Evolutionary conservation across 1,140 invertebrate species (phyloP).

Genomic region (Tigriopus japonicus): DNA sequence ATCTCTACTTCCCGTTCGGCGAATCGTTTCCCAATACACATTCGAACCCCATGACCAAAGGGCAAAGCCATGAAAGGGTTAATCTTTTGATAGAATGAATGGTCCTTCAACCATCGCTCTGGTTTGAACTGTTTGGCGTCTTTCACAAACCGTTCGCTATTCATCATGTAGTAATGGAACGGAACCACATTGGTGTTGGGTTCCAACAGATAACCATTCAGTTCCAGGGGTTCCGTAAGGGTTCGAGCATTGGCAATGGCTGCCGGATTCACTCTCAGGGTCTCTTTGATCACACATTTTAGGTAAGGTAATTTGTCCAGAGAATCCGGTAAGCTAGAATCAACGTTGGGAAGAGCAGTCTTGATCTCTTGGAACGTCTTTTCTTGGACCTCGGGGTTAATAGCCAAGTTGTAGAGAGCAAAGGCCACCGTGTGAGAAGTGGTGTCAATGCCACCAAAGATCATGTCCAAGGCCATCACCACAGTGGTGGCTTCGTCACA

Average conservation of each 20-base stretch:
- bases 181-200: not conserved
- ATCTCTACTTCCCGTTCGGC: slow-evolving; percentile 53
- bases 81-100: slow-evolving; percentile 21
- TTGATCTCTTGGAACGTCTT: not conserved
- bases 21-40: slow-evolving; percentile 58
- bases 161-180: not conserved
- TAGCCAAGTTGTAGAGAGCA: not conserved
- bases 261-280: not conserved
- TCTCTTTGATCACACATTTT: not conserved
- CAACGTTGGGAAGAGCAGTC: not conserved
- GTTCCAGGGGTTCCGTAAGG: not conserved
- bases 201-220: not conserved
- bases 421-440: not conserved
- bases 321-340: not conserved
- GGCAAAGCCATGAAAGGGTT: slow-evolving; percentile 59
- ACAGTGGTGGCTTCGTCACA: not conserved
- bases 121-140: not conserved
- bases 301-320: not conserved
- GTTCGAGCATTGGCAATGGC: not conserved
- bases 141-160: not conserved
- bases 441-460: not conserved
- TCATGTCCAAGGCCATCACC: slow-evolving; percentile 2
- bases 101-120: not conserved
- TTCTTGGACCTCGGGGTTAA: not conserved
- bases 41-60: slow-evolving; percentile 57